Evolutionary conservation across 2,113 vertebrate species (phyloP).

Genomic region (Pluvialis apricaria): DNA sequence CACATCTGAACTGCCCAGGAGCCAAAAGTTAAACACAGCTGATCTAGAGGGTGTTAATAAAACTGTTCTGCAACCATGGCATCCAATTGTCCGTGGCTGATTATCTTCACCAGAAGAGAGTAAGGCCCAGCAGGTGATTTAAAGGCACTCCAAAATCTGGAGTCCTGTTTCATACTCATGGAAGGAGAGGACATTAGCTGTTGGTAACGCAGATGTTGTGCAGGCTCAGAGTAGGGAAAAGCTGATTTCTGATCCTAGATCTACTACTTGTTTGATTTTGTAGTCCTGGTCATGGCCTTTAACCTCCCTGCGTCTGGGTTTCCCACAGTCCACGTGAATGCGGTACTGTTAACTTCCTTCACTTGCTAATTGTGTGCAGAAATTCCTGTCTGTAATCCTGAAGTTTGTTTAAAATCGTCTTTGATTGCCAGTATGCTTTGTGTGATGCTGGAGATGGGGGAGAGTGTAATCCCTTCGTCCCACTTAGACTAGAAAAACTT

Average conservation of each 20-base stretch:
- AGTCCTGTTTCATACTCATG: background rate
- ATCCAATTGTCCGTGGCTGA: background rate
- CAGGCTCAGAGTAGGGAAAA: background rate
- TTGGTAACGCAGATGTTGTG: background rate
- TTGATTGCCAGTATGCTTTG: background rate
- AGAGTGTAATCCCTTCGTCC: background rate
- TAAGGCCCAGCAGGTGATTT: background rate
- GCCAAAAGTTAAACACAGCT: background rate
- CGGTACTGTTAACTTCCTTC: background rate
- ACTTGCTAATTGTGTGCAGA: background rate
- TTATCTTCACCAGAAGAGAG: background rate
- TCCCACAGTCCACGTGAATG: background rate
- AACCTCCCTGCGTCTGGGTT: background rate
- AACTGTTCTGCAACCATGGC: background rate
- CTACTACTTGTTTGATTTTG: background rate
- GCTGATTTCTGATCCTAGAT: background rate
- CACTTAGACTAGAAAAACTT: background rate
- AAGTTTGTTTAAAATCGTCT: background rate
- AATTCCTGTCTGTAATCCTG: background rate
- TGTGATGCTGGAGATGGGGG: background rate
- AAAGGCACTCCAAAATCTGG: background rate
- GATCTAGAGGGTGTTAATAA: background rate
- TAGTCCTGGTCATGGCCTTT: background rate
- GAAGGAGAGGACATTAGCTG: background rate
- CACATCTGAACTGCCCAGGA: background rate